These are phyloP conservation scores for Myopa tessellatipennis DNA, from an alignment of 2,888 invertebrate species.

Conservation along the genomic window DNA sequence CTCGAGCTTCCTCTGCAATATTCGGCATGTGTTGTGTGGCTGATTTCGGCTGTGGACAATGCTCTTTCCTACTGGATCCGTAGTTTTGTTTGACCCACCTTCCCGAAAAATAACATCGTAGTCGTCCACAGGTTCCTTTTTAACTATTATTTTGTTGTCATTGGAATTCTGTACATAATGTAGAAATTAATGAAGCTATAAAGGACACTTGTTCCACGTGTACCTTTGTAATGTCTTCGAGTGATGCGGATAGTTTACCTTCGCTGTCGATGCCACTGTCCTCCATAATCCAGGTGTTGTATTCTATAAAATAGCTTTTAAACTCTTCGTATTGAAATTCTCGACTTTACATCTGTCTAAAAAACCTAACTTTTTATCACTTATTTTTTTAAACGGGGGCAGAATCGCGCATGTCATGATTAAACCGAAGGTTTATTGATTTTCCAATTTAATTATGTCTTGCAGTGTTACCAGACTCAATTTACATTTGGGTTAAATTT, in stretches of 20 bases:
- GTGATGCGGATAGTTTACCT: conserved; percentile 60
- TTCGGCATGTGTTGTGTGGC: conserved; percentile 66
- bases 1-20: conserved; percentile 67
- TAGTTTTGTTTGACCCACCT: conserved; percentile 36
- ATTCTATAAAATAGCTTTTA: no score
- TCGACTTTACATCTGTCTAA: not conserved
- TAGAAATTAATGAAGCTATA: not conserved
- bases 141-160: not conserved
- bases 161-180: not conserved
- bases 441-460: conserved; percentile 12
- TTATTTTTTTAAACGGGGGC: not conserved
- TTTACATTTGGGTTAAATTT: not conserved
- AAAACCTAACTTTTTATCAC: not conserved
- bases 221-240: conserved; percentile 56
- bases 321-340: not conserved
- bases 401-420: conserved; percentile 38
- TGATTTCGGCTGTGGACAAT: conserved; percentile 42
- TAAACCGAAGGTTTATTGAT: conserved; percentile 39
- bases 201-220: conserved; percentile 36
- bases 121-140: conserved; percentile 58
- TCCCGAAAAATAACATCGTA: conserved; percentile 61
- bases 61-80: conserved; percentile 47
- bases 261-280: conserved; percentile 67
- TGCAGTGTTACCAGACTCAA: conserved; percentile 41
- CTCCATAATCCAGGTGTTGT: conserved; percentile 54